Conservation (phyloP, 2,888 invertebrate genomes). For the Elmis aenea region DNA sequence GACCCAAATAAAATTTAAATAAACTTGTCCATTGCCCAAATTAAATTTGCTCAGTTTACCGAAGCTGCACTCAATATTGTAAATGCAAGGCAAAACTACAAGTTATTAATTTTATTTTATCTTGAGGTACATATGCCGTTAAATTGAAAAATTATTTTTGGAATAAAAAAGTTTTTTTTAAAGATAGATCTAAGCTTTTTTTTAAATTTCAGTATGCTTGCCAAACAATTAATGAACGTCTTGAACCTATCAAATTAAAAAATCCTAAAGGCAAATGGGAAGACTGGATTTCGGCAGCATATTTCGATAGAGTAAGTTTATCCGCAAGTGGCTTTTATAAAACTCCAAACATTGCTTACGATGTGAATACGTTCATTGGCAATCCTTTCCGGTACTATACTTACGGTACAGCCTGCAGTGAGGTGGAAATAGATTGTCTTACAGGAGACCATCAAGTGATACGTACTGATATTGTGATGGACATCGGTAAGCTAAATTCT, state of each 20-base stretch:
- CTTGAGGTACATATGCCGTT: no score
- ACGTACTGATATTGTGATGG: conserved; percentile 93
- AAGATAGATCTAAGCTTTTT: background rate
- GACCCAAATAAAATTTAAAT: no score
- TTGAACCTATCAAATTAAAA: conserved; percentile 68
- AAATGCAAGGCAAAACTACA: no score
- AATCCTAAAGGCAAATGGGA: conserved; percentile 80
- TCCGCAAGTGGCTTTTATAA: conserved; percentile 81
- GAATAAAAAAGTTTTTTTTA: no score
- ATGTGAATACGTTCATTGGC: conserved; percentile 66
- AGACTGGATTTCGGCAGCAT: conserved; percentile 75
- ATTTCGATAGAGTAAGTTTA: conserved; percentile 69
- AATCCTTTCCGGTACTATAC: conserved; percentile 79
- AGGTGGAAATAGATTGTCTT: conserved; percentile 90
- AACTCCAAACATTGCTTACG: conserved; percentile 68
- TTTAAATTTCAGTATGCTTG: conserved; percentile 63
- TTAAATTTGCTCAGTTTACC: no score
- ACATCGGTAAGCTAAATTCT: conserved; percentile 61
- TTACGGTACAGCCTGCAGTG: conserved; percentile 78
- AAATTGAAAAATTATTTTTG: no score
- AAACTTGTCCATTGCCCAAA: no score
- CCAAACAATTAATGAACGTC: conserved; percentile 62
- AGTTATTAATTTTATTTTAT: no score
- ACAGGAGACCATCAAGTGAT: conserved; percentile 90
- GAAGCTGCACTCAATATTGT: no score